Conservation (phyloP, 2,888 invertebrate species). For the Machimus rusticus region DNA sequence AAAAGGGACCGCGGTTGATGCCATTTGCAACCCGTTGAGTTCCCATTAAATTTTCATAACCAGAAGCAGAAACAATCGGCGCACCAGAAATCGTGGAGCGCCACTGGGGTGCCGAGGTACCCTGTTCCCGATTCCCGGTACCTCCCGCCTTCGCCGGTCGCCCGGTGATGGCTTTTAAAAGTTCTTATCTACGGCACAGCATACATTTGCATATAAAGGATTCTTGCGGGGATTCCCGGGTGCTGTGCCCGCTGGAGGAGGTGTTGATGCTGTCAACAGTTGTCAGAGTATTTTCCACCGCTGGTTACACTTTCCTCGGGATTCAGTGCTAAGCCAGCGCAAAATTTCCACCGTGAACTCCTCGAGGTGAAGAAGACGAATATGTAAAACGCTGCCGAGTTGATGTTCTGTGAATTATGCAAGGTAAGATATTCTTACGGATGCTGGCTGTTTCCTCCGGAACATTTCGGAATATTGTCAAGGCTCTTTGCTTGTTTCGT, state of each 20-base stretch:
- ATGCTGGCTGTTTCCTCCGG: not conserved
- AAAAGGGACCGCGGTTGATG: constrained; percentile 16
- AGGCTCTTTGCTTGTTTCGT: not conserved
- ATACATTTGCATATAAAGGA: constrained; percentile 34
- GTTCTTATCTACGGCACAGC: not conserved
- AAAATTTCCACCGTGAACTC: not conserved
- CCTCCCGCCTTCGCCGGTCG: not conserved
- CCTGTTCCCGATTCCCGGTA: not conserved
- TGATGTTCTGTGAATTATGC: constrained; percentile 30
- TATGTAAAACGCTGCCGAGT: constrained; percentile 28
- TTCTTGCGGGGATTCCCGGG: not conserved
- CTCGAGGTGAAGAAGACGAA: constrained; percentile 24
- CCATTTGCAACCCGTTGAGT: constrained; percentile 27
- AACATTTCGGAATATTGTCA: not conserved
- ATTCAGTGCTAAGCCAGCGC: not conserved
- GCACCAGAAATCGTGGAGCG: not conserved
- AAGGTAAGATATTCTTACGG: constrained; percentile 6
- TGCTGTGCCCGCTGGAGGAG: not conserved
- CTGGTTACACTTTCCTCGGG: not conserved
- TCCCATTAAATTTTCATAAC: constrained; percentile 29
- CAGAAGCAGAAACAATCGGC: not conserved
- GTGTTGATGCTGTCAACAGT: constrained; percentile 35
- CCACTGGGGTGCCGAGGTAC: not conserved
- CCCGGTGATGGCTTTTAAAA: not conserved
- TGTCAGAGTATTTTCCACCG: constrained; percentile 29